Conservation (phyloP, 2,888 invertebrate genomes). For the Euzophera pinguis region DNA sequence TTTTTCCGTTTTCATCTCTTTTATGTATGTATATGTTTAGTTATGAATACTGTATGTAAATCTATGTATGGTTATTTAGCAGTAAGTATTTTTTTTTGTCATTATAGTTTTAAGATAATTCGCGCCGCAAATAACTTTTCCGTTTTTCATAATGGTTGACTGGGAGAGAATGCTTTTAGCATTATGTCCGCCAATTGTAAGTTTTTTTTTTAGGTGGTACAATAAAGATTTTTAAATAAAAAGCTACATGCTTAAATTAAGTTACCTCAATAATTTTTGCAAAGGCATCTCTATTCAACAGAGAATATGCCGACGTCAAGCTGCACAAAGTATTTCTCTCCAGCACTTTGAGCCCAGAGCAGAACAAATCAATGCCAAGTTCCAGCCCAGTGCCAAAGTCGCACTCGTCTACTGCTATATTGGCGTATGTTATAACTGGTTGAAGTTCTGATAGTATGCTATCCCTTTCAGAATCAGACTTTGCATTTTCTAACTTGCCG, state of each 20-base stretch:
- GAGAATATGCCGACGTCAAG: slow-evolving; percentile 86
- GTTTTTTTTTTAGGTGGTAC: too few species aligned
- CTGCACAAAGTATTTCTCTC: slow-evolving; percentile 83
- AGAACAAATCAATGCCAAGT: slow-evolving; percentile 91
- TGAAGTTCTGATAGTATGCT: slow-evolving; percentile 85
- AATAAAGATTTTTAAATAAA: too few species aligned
- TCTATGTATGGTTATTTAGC: too few species aligned
- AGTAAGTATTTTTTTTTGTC: too few species aligned
- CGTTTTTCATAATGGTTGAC: too few species aligned
- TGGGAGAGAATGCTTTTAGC: too few species aligned
- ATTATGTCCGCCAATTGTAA: too few species aligned
- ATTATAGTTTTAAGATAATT: too few species aligned
- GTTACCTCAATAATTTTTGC: slow-evolving; percentile 83
- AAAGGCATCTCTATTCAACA: slow-evolving; percentile 86
- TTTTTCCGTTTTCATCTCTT: too few species aligned
- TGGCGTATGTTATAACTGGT: slow-evolving; percentile 89
- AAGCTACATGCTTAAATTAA: neutral
- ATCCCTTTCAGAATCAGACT: slow-evolving; percentile 78
- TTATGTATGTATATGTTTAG: too few species aligned
- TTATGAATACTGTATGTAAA: too few species aligned
- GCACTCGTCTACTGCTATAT: slow-evolving; percentile 95
- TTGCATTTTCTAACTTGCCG: slow-evolving; percentile 81
- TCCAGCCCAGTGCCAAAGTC: slow-evolving; percentile 97
- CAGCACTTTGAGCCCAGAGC: slow-evolving; percentile 84
- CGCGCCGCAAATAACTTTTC: too few species aligned